phyloP scores from a whole-genome alignment of 2,888 invertebrate genomes.

The Digitonthophagus gazella region DNA sequence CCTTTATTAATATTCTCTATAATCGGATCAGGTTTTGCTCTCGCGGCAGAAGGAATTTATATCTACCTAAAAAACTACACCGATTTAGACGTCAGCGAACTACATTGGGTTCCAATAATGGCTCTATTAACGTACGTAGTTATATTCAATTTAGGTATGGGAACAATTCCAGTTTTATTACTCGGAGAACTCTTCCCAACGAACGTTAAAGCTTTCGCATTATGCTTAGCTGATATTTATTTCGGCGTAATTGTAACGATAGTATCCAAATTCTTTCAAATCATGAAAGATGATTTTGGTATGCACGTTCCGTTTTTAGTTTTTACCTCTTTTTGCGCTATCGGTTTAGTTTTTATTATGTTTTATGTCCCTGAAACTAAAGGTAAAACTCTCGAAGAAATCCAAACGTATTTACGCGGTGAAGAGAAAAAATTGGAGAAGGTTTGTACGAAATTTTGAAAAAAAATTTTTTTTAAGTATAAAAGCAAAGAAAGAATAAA shows the following conservation, averaged over 20 bases:
- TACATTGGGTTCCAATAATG: slow-evolving; percentile 49
- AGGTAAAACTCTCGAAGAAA: slow-evolving; percentile 54
- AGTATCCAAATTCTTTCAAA: slow-evolving; percentile 50
- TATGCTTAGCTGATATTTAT: slow-evolving; percentile 54
- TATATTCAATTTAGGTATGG: slow-evolving; percentile 51
- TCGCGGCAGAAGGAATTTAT: slow-evolving; percentile 50
- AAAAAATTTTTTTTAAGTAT: background rate
- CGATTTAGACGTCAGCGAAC: slow-evolving; percentile 38
- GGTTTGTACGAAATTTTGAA: slow-evolving; percentile 17
- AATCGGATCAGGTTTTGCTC: slow-evolving; percentile 48
- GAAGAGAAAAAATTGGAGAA: slow-evolving; percentile 25
- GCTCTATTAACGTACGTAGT: slow-evolving; percentile 51
- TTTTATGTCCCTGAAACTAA: slow-evolving; percentile 55
- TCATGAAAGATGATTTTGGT: slow-evolving; percentile 57
- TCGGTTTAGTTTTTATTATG: slow-evolving; percentile 49
- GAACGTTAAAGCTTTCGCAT: slow-evolving; percentile 55
- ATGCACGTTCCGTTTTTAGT: slow-evolving; percentile 66
- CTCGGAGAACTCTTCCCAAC: slow-evolving; percentile 55
- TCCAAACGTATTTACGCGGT: slow-evolving; percentile 42
- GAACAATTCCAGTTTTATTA: slow-evolving; percentile 52
- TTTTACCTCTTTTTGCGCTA: slow-evolving; percentile 52
- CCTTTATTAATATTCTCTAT: slow-evolving; percentile 56
- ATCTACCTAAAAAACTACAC: slow-evolving; percentile 51
- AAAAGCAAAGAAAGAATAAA: background rate
- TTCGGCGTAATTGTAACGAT: slow-evolving; percentile 51